Evolutionary conservation across 2,888 invertebrate genomes (phyloP).

Genomic region (Apamea epomidion): DNA sequence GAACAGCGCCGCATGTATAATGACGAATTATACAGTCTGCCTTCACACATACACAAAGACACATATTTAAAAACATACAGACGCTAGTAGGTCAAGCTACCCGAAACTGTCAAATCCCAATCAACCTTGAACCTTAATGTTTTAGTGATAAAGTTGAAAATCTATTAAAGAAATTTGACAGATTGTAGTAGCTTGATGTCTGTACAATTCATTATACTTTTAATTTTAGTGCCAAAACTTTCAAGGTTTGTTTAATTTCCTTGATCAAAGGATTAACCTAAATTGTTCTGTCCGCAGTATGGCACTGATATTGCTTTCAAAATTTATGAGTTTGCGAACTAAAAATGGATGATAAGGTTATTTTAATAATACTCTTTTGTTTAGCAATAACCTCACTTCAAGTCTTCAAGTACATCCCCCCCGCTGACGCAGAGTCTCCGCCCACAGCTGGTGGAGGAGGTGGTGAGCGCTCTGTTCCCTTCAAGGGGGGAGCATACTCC

Average conservation of each 20-base stretch:
- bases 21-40: too few species aligned
- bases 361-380: constrained; percentile 41
- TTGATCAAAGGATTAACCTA: constrained; percentile 65
- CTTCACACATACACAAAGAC: neutral
- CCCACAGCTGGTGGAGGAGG: too few species aligned
- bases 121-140: too few species aligned
- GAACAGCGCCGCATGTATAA: too few species aligned
- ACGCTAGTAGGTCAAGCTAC: too few species aligned
- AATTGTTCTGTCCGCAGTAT: constrained; percentile 42
- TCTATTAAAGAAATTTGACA: too few species aligned
- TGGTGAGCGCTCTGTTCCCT: too few species aligned
- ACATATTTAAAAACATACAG: neutral
- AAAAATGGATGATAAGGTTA: constrained; percentile 66
- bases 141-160: too few species aligned
- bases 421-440: too few species aligned
- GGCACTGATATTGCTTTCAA: constrained; percentile 36
- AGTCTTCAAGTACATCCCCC: constrained; percentile 50
- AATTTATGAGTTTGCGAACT: constrained; percentile 63
- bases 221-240: constrained; percentile 47
- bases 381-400: constrained; percentile 54
- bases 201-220: constrained; percentile 27
- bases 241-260: constrained; percentile 65
- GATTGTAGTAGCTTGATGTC: too few species aligned
- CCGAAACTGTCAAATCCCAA: too few species aligned
- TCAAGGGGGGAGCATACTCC: too few species aligned